These are phyloP conservation scores for Hydraecia micacea DNA, from an alignment of 2,888 invertebrate species.

Conservation along the genomic window DNA sequence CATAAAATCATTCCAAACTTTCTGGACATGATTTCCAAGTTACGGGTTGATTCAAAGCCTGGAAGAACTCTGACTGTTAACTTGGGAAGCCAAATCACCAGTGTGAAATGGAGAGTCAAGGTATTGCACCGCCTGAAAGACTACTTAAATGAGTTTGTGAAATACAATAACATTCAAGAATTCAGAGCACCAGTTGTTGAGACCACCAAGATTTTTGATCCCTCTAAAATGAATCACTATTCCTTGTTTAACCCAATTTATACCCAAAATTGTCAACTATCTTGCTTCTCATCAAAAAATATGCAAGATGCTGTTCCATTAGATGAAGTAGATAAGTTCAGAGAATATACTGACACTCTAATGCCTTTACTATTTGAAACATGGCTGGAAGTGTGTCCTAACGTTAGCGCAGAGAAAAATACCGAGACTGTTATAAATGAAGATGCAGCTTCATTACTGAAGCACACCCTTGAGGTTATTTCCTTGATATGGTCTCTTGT, in stretches of 20 bases:
- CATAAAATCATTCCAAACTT: constrained; percentile 94
- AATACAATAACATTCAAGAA: constrained; percentile 73
- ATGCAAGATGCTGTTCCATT: constrained; percentile 75
- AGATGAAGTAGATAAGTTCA: constrained; percentile 88
- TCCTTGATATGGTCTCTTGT: constrained; percentile 90
- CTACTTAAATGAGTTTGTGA: constrained; percentile 80
- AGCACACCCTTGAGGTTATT: constrained; percentile 91
- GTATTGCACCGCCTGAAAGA: constrained; percentile 93
- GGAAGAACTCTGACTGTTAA: constrained; percentile 93
- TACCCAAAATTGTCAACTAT: constrained; percentile 80
- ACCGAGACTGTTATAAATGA: constrained; percentile 89
- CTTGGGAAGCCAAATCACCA: constrained; percentile 93
- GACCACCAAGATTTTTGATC: constrained; percentile 74
- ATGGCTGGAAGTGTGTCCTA: constrained; percentile 95
- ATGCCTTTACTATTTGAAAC: constrained; percentile 95
- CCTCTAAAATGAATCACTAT: constrained; percentile 75
- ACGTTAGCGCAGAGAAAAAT: constrained; percentile 78
- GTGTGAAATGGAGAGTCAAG: constrained; percentile 94
- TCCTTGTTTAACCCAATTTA: constrained; percentile 79
- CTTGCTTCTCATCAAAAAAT: constrained; percentile 85
- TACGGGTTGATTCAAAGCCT: constrained; percentile 91
- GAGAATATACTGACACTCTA: constrained; percentile 92
- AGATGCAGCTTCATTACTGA: constrained; percentile 92
- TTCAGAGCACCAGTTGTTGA: constrained; percentile 58
- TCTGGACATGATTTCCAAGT: constrained; percentile 95